Conservation (phyloP, 2,888 invertebrate genomes). For the Entomobrya multifasciata region DNA sequence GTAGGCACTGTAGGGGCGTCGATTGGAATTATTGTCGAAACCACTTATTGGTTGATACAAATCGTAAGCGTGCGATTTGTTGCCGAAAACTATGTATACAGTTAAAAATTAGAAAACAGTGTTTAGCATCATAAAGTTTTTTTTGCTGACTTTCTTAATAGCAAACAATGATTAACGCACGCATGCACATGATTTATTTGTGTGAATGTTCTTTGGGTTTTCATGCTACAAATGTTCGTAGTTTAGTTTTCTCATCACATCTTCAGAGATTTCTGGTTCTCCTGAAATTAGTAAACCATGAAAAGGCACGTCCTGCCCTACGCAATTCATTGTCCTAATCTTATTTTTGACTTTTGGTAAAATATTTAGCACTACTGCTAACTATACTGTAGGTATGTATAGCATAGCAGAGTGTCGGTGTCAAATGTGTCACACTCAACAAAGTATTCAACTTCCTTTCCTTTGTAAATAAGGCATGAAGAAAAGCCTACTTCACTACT, state of each 20-base stretch:
- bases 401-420: constrained; percentile 2
- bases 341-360: constrained; percentile 20
- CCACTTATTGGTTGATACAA: constrained; percentile 62
- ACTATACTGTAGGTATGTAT: not conserved
- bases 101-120: not conserved
- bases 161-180: constrained; percentile 35
- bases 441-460: constrained; percentile 59
- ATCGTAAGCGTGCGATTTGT: constrained; percentile 74
- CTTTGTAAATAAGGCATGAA: constrained; percentile 64
- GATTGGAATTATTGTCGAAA: constrained; percentile 48
- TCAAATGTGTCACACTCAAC: constrained; percentile 62
- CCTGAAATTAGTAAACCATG: constrained; percentile 66
- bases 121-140: not conserved
- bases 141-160: constrained; percentile 25
- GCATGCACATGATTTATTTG: constrained; percentile 18
- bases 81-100: constrained; percentile 64
- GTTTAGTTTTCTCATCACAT: not conserved
- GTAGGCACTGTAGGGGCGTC: constrained; percentile 62
- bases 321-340: not conserved
- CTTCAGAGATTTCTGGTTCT: constrained; percentile 25
- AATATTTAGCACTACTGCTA: not conserved
- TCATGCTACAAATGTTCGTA: not conserved
- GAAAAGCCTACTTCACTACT: constrained; percentile 60
- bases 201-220: not conserved
- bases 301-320: constrained; percentile 48